phyloP scores from a whole-genome alignment of 2,888 invertebrate species.

The Agonum fuliginosum region DNA sequence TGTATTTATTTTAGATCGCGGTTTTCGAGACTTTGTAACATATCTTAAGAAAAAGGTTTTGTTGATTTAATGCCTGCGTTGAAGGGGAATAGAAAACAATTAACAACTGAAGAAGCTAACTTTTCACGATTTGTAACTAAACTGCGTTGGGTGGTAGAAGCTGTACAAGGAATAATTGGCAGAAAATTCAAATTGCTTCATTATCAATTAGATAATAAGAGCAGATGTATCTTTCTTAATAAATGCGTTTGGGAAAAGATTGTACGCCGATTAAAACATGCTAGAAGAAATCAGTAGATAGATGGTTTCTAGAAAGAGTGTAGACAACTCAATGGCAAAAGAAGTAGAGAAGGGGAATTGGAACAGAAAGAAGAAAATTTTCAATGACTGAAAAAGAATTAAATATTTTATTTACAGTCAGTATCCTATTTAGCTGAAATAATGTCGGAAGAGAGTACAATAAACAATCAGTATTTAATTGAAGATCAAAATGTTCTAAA shows the following conservation, averaged over 20 bases:
- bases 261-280: not conserved
- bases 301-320: not conserved
- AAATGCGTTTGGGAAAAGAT: not conserved
- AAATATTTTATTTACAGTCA: not conserved
- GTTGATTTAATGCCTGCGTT: slow-evolving; percentile 63
- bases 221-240: not conserved
- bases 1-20: slow-evolving; percentile 63
- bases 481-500: no score
- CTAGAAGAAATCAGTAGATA: not conserved
- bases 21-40: slow-evolving; percentile 50
- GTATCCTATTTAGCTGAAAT: slow-evolving; percentile 1
- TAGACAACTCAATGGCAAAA: not conserved
- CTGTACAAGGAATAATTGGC: slow-evolving; percentile 63
- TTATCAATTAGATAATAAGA: slow-evolving; percentile 61
- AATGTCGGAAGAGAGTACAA: no score
- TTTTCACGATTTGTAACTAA: slow-evolving; percentile 60
- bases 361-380: not conserved
- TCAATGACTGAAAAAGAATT: not conserved
- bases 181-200: slow-evolving; percentile 63
- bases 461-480: no score
- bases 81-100: slow-evolving; percentile 62
- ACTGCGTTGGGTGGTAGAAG: slow-evolving; percentile 62
- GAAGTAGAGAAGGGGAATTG: not conserved
- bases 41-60: slow-evolving; percentile 60
- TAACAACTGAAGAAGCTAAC: slow-evolving; percentile 62